Evolutionary conservation across 2,113 vertebrate species (phyloP).

Genomic region (Leiothrix lutea): DNA sequence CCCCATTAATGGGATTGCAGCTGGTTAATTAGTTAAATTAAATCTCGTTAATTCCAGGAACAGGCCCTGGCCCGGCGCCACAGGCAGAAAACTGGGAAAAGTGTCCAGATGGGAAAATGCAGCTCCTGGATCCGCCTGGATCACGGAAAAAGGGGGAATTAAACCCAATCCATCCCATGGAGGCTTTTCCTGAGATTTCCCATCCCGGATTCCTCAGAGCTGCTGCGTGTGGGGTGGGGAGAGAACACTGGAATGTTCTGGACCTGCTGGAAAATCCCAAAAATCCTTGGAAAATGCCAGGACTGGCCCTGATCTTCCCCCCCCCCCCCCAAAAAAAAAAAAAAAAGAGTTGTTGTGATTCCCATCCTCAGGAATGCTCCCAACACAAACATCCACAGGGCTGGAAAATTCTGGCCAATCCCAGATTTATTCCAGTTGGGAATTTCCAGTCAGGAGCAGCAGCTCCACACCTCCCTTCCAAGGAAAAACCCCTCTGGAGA

Average conservation of each 20-base stretch:
- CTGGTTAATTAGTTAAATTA: no score
- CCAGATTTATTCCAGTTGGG: background rate
- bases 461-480: background rate
- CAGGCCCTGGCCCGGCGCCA: slow-evolving; percentile 55
- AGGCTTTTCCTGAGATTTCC: background rate
- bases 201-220: accelerated
- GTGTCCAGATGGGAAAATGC: background rate
- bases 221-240: background rate
- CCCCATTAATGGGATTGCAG: background rate
- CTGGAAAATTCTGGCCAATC: background rate
- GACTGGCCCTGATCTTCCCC: background rate
- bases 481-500: background rate
- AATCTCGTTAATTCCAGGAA: slow-evolving; percentile 52
- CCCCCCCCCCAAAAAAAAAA: no score
- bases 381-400: background rate
- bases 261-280: background rate
- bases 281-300: background rate
- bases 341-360: background rate
- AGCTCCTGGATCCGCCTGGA: background rate
- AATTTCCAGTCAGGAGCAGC: background rate
- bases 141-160: background rate
- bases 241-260: background rate
- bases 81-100: slow-evolving; percentile 28
- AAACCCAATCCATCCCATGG: background rate
- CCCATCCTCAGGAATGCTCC: background rate